Base-by-base conservation (phyloP, 2,113 vertebrate genomes). In the Chaetorhynchus papuensis region DNA sequence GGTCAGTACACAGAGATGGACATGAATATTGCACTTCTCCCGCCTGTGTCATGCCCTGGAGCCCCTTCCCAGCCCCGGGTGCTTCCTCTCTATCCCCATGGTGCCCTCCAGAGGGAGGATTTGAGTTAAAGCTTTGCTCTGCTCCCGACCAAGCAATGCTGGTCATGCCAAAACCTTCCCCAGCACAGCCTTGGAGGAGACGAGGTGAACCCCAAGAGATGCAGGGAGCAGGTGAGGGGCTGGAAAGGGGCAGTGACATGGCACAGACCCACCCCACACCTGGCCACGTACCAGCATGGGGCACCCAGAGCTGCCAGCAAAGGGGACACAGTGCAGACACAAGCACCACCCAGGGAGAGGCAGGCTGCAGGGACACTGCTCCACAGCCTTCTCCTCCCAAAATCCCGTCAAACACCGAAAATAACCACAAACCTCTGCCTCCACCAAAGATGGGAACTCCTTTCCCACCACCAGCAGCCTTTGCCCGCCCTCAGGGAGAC, bases 1-100 rank as follows among this genome's bases (percentile, higher is more conserved):
- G 65, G 65, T 79, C 44, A 15, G 47, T 3, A 82, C 28, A 26
- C 37, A 69, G 82, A 6, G 0, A 65, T 30, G 66, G 71, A 84
- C 6, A 4, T 28, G 26, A 86, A 82, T 95, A 96, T 96, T 96
- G 94, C 94, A 94, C 93, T 89, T 94, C 16, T 68, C 72, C 88
- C 17, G 0, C 5, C 18, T 1, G 1, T 6, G 1, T 56, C 31
- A 2, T 26, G 41, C 47, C 63, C 71, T 53, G 33, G 31, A 83
- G 78, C 45, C 54, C 56, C 16, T 33, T 37, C 39, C 59, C 64
- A 76, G 75, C 52, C 26, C 45, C 4, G 15, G 13, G 12, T 80
- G n/a, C 39, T 86, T 74, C 59, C 50, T 75, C 72, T 54, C 74
- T 33, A 41, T 65, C 39, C 71, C 49, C 41, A 15, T 2, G 1